Conservation (phyloP, 2,797 vertebrate species). For the Chiroxiphia lanceolata region DNA sequence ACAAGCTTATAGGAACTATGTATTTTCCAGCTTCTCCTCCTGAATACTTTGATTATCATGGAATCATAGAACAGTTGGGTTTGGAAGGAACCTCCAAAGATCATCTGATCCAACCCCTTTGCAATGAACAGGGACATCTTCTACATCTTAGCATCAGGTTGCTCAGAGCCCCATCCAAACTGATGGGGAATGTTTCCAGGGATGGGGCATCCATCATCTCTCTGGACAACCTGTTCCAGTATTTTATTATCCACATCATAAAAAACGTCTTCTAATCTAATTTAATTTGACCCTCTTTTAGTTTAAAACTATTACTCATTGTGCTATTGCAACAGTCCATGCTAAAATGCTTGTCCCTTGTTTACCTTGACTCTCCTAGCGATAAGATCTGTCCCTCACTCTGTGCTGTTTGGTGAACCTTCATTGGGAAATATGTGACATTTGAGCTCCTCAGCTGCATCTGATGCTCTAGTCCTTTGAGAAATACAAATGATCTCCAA, state of each 20-base stretch:
- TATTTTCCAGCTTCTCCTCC: not conserved
- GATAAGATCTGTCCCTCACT: not conserved
- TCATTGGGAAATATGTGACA: rapidly evolving
- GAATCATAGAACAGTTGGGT: not conserved
- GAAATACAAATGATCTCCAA: not conserved
- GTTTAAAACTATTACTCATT: not conserved
- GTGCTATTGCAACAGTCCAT: not conserved
- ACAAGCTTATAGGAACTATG: not conserved
- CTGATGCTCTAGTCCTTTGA: not conserved
- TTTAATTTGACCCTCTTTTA: not conserved
- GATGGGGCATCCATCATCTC: not conserved
- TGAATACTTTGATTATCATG: not conserved
- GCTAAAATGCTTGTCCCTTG: not conserved
- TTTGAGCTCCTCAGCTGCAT: not conserved
- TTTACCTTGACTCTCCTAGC: not conserved
- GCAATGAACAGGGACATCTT: not conserved
- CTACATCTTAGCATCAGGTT: too few species aligned
- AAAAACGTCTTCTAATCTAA: not conserved
- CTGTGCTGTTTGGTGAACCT: not conserved
- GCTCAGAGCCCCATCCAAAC: not conserved
- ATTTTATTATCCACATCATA: not conserved
- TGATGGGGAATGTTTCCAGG: not conserved
- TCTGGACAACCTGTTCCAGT: not conserved
- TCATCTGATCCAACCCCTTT: not conserved
- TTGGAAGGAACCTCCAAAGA: not conserved